Conservation (phyloP, 2,797 vertebrate species). For the Pempheris klunzingeri region DNA sequence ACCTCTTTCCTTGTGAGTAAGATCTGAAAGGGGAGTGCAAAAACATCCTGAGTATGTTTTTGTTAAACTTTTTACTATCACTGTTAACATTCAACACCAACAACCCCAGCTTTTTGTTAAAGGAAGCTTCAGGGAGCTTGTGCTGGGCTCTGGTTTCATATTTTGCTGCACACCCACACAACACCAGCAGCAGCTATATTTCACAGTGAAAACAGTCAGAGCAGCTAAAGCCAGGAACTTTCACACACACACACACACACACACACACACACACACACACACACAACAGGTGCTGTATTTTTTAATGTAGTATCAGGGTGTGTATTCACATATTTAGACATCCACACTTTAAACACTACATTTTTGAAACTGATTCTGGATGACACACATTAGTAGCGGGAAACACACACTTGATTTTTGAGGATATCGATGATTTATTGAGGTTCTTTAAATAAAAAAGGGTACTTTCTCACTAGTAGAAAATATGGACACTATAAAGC, state of each 20-base stretch:
- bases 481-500: not conserved
- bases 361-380: not conserved
- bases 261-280: constrained; percentile 5
- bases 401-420: not conserved
- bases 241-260: constrained; percentile 6
- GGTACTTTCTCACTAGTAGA: not conserved
- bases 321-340: not conserved
- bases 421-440: too few relatives aligned
- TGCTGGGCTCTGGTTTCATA: constrained; percentile 55
- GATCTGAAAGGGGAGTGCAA: not conserved
- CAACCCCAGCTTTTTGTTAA: constrained; percentile 22
- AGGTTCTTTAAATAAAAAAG: too few relatives aligned
- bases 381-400: not conserved
- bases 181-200: constrained; percentile 23
- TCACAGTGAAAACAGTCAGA: constrained; percentile 30
- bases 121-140: constrained; percentile 42
- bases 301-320: not conserved
- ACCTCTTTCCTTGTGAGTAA: constrained; percentile 17
- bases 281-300: not conserved
- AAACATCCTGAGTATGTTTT: constrained; percentile 38
- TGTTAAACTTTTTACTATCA: constrained; percentile 34
- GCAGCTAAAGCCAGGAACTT: constrained; percentile 17
- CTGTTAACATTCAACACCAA: constrained; percentile 32
- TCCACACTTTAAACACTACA: not conserved
- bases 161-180: constrained; percentile 57